Base-by-base conservation (phyloP, 2,888 invertebrate genomes). In the Biston stratarius region DNA sequence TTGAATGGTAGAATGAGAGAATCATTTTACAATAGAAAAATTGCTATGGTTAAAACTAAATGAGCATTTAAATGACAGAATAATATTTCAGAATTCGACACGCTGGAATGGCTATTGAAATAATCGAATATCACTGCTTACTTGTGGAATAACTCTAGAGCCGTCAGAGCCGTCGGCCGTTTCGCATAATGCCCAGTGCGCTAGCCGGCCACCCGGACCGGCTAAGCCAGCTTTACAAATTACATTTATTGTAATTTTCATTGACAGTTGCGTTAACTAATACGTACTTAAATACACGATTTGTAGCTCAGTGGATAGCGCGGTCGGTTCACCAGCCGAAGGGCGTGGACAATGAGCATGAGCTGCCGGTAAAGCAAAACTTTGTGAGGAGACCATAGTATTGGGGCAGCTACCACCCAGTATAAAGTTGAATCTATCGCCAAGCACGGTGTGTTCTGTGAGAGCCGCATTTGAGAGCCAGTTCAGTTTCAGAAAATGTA, bases 11-110 rank as follows among this genome's bases (percentile, higher is more conserved):
- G 3, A 24, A 24, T 24, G 1, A 24, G 24, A 24, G 38, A 38
- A 6, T 38, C 38, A 38, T 38, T 42, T 5, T 58, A 36, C 49
- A 61, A 59, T 65, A 68, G 65, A 70, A 72, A 72, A 67, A 65
- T 72, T 45, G 66, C 68, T 58, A 40, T 65, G 52, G 61, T 65
- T 49, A 45, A 61, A 24, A 56, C 38, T 47, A 56, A 48, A 51
- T 52, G 58, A 52, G 36, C 45, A 45, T 52, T 52, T 48, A 70
- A 70, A 70, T 68, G 64, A 60, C 67, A 67, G 55, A 67, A 61
- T 52, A 48, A 49, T 64, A 64, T 62, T 61, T 52, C 56, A 40
- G 51, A 71, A 70, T 71, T 70, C 9, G 70, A 61, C 62, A 70
- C 66, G 70, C 60, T 61, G 58, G 12, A 64, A 15, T 1, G 59